Base-by-base conservation (phyloP, 2,888 invertebrate species). In the Temnothorax rugatulus region DNA sequence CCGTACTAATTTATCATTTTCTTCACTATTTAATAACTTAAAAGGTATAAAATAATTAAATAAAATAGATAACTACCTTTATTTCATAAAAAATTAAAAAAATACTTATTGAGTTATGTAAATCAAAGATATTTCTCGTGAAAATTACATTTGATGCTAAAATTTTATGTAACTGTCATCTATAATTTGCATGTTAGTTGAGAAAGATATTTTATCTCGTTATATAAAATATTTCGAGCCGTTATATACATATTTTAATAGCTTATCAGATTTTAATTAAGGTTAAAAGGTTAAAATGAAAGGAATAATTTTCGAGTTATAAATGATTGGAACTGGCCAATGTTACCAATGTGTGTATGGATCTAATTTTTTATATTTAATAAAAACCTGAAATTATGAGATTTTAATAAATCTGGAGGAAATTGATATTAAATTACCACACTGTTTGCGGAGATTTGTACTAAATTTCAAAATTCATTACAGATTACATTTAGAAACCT, bases 201-300 rank as follows among this genome's bases (percentile, higher is more conserved):
- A 63, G 38, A 44, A 66, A 66, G 15, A 66, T 21, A 44, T 21
- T 64, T 64, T 44, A 66, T 66, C n/a, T 13, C 15, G 8, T 25
- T 66, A 15, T 8, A 44, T 7, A 21, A 64, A 64, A 41, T 44
- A 21, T 66, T 66, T 66, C 9, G 25, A 44, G 15, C 0, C 9
- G 25, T 66, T 25, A 44, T 13, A 38, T 25, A 44, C 7, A 38
- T 38, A 21, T 64, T 64, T 64, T 41, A 38, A 38, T 21, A 41
- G 21, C 41, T 13, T 41, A 64, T 21, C n/a, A 11, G 38, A 63
- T 63, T 63, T 63, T 21, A 64, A 41, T 41, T 21, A 41, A 41
- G 15, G 7, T 54, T 2, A 1, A 34, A 18, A 34, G 4, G 0
- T 2, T 64, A 34, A 4, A 2, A 41, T 4, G 1, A 64, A 64